Conservation (phyloP, 2,888 invertebrate species). For the Nephrocerus scutellatus region DNA sequence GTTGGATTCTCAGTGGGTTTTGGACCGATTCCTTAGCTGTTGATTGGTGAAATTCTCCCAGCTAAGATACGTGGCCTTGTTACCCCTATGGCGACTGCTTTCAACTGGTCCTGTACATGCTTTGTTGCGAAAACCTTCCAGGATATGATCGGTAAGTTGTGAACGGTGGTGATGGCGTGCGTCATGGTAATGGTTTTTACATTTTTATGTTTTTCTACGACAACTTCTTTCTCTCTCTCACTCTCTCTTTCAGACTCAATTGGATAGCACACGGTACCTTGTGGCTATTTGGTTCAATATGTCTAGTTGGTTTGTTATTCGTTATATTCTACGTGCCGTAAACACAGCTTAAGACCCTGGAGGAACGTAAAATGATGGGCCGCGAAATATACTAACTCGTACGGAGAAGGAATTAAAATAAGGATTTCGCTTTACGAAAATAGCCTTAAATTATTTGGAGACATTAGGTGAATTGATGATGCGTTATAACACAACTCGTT, state of each 20-base stretch:
- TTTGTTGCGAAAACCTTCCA: conserved; percentile 80
- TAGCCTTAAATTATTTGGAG: too few relatives aligned
- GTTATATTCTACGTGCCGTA: conserved; percentile 83
- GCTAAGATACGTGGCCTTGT: conserved; percentile 82
- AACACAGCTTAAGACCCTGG: conserved; percentile 84
- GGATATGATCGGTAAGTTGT: conserved; percentile 51
- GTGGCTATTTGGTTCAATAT: conserved; percentile 72
- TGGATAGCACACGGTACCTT: conserved; percentile 65
- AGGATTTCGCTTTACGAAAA: too few relatives aligned
- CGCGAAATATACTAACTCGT: too few relatives aligned
- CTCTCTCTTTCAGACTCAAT: conserved; percentile 48
- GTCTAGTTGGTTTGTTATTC: conserved; percentile 67
- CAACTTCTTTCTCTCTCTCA: background rate
- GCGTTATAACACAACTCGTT: too few relatives aligned
- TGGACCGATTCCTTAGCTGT: conserved; percentile 80
- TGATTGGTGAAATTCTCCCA: conserved; percentile 89
- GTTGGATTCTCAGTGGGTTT: conserved; percentile 81
- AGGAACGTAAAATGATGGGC: conserved; percentile 70
- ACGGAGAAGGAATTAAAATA: too few relatives aligned
- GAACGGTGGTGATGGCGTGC: background rate
- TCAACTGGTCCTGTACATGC: conserved; percentile 88
- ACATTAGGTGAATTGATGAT: too few relatives aligned
- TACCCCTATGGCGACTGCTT: conserved; percentile 79
- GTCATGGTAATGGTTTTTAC: background rate
- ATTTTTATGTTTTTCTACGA: background rate